These are phyloP conservation scores for Petrocephalus sullivani DNA, from an alignment of 2,797 vertebrate species.

Conservation along the genomic window DNA sequence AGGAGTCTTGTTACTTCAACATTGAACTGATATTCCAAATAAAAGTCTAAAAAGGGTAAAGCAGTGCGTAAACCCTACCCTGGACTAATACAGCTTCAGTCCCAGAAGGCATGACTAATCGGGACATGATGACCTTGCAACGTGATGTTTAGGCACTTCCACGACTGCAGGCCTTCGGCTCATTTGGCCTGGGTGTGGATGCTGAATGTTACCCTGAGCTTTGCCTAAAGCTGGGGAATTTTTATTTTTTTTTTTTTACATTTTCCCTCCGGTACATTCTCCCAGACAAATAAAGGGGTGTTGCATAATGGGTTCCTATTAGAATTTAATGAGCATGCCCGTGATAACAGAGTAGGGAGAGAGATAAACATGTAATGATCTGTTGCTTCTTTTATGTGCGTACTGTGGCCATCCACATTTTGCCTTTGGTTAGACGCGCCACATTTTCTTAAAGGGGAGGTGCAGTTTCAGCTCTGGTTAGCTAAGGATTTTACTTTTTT, in stretches of 20 bases:
- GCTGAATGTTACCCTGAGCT: conserved; percentile 23
- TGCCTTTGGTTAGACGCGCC: background rate
- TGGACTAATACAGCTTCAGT: background rate
- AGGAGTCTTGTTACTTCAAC: background rate
- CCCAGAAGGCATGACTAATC: background rate
- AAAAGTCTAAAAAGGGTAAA: background rate
- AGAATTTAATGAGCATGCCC: conserved; percentile 30
- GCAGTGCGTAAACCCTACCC: background rate
- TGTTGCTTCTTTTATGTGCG: background rate
- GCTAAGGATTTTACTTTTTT: background rate
- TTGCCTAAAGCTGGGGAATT: conserved; percentile 24
- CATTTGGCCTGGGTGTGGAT: background rate
- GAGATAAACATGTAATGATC: conserved; percentile 6
- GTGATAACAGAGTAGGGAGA: conserved; percentile 27
- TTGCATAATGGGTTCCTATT: conserved; percentile 27
- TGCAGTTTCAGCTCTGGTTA: background rate
- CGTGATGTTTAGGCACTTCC: background rate
- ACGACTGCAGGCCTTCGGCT: background rate
- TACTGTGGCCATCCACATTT: conserved; percentile 7
- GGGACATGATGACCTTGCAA: background rate
- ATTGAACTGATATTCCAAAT: background rate
- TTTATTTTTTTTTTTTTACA: conserved; percentile 25
- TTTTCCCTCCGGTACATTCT: conserved; percentile 21
- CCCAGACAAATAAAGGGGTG: conserved; percentile 21
- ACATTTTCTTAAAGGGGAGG: background rate